Conservation (phyloP, 2,888 invertebrate species). For the Allygus modestus region DNA sequence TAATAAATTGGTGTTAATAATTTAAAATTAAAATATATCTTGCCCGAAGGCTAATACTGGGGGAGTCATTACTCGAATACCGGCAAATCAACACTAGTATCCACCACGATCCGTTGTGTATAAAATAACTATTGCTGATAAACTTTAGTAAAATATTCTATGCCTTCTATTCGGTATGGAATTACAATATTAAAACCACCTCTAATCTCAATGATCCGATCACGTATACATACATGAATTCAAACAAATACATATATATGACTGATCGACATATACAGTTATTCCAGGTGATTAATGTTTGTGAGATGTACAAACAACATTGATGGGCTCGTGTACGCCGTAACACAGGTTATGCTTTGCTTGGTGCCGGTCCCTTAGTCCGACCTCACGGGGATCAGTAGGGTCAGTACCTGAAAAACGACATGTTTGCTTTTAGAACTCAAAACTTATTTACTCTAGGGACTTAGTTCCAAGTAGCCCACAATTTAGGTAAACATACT, state of each 20-base stretch:
- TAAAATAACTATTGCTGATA: conserved; percentile 48
- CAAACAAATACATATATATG: conserved; percentile 40
- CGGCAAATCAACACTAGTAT: conserved; percentile 1
- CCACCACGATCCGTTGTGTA: neutral
- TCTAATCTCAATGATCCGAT: conserved; percentile 14
- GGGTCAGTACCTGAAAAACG: conserved; percentile 40
- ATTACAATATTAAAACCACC: conserved; percentile 22
- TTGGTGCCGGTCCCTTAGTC: neutral
- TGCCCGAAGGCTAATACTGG: conserved; percentile 4
- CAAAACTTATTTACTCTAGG: too few species aligned
- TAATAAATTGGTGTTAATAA: conserved; percentile 37
- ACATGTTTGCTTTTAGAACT: too few species aligned
- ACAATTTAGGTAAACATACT: too few species aligned
- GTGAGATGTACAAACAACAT: conserved; percentile 27
- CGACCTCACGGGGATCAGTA: neutral
- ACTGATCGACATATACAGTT: conserved; percentile 41
- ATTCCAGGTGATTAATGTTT: neutral
- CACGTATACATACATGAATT: conserved; percentile 48
- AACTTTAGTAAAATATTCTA: conserved; percentile 47
- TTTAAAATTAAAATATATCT: neutral
- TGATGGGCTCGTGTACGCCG: neutral
- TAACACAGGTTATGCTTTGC: conserved; percentile 6
- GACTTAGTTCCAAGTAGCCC: too few species aligned
- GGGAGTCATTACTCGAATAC: neutral
- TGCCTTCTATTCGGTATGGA: conserved; percentile 17